phyloP scores from a whole-genome alignment of 37 sponge, comb jelly and placozoan species.

The Oopsacas minuta region DNA sequence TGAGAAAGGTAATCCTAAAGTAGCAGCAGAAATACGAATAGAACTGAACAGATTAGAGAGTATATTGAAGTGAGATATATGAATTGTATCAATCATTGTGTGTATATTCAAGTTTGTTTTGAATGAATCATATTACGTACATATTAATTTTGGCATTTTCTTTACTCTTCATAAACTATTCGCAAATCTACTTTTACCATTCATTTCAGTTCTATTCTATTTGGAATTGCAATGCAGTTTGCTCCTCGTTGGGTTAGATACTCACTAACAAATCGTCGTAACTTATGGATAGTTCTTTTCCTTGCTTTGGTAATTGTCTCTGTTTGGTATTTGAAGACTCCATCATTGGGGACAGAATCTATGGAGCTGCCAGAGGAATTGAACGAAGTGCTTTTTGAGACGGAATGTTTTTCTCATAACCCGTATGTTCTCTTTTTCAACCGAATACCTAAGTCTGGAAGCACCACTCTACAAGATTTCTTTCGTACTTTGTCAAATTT shows the following conservation, averaged over 20 bases:
- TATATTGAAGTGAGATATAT: too few relatives aligned
- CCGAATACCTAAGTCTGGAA: slow-evolving; percentile 73
- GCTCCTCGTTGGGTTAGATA: background rate
- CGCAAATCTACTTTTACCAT: too few relatives aligned
- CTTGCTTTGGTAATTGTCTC: background rate
- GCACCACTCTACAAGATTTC: slow-evolving; percentile 48
- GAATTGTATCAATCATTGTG: too few relatives aligned
- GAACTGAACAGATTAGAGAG: background rate
- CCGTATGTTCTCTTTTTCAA: slow-evolving; percentile 40
- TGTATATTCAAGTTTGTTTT: background rate
- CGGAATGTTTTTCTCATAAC: background rate
- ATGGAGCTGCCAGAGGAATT: background rate
- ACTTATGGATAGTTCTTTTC: background rate
- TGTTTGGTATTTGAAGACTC: background rate
- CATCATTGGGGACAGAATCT: background rate
- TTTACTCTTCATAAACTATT: too few relatives aligned
- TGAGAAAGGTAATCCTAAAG: background rate
- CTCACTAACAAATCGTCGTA: background rate
- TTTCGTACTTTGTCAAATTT: slow-evolving; percentile 21
- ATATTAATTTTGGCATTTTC: too few relatives aligned
- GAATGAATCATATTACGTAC: too few relatives aligned
- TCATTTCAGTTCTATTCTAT: background rate
- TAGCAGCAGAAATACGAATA: background rate
- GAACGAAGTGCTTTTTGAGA: background rate
- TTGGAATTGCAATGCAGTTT: background rate